Evolutionary conservation across 2,888 invertebrate genomes (phyloP).

Genomic region (Alsophila aescularia): DNA sequence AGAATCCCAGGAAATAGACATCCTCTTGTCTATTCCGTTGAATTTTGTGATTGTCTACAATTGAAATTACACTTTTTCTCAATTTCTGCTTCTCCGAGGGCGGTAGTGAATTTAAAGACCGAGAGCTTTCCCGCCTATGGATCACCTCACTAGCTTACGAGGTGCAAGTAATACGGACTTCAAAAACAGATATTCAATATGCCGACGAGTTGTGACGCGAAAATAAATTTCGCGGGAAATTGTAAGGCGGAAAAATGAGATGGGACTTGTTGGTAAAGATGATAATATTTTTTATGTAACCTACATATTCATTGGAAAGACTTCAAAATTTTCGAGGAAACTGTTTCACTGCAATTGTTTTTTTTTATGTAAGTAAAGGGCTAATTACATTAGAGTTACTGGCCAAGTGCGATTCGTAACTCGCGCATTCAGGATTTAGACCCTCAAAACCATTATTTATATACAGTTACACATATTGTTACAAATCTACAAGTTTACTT

Average conservation of each 20-base stretch:
- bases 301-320: neutral
- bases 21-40: too few species aligned
- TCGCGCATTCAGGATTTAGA: too few species aligned
- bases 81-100: neutral
- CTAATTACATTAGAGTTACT: too few species aligned
- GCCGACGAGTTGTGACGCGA: slow-evolving; percentile 35
- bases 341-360: neutral
- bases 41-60: too few species aligned
- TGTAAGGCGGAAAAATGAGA: slow-evolving; percentile 28
- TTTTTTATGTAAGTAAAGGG: too few species aligned
- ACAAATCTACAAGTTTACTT: too few species aligned
- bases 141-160: slow-evolving; percentile 11
- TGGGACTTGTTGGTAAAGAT: slow-evolving; percentile 13
- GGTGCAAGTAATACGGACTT: slow-evolving; percentile 46
- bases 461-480: too few species aligned
- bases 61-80: too few species aligned
- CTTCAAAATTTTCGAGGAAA: neutral
- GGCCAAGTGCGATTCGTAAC: too few species aligned
- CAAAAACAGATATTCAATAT: slow-evolving; percentile 57
- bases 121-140: slow-evolving; percentile 1
- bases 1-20: too few species aligned
- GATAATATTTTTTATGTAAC: slow-evolving; percentile 11
- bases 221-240: slow-evolving; percentile 39
- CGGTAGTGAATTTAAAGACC: neutral
- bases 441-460: too few species aligned